These are phyloP conservation scores for Epinotia bilunana DNA, from an alignment of 2,888 invertebrate species.

Conservation along the genomic window DNA sequence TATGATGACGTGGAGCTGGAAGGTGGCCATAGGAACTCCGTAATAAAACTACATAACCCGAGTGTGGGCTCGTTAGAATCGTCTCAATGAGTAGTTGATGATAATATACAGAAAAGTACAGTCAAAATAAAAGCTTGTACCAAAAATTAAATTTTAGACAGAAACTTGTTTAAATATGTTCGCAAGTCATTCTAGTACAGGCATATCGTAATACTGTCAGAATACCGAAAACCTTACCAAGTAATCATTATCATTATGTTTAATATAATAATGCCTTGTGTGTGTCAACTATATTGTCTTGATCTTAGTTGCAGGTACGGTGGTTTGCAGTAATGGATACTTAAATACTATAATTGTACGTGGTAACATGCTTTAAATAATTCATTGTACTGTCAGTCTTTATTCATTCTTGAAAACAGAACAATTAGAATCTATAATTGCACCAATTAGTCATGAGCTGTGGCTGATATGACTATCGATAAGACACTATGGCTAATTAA, in stretches of 20 bases:
- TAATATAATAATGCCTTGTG: conserved; percentile 30
- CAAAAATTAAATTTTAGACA: too few relatives aligned
- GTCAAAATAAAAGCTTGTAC: too few relatives aligned
- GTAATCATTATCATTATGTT: conserved; percentile 17
- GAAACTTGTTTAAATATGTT: not conserved
- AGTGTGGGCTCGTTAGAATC: too few relatives aligned
- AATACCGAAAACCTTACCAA: conserved; percentile 13
- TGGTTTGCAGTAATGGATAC: conserved; percentile 1
- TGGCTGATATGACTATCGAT: conserved; percentile 4
- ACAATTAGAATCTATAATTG: conserved; percentile 23
- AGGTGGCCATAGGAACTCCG: too few relatives aligned
- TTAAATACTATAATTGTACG: conserved; percentile 3
- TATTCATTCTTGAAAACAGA: not conserved
- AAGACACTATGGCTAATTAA: conserved; percentile 12
- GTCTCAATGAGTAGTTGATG: too few relatives aligned
- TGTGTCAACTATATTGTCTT: conserved; percentile 16
- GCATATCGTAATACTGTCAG: conserved; percentile 32
- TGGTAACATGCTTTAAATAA: not conserved
- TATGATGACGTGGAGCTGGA: too few relatives aligned
- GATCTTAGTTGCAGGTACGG: conserved; percentile 17
- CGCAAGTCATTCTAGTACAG: not conserved
- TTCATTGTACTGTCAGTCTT: not conserved
- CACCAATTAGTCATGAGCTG: conserved; percentile 15
- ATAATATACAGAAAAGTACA: too few relatives aligned
- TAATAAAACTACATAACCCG: too few relatives aligned